phyloP scores from a whole-genome alignment of 2,888 invertebrate genomes.

The Hololepta plana region DNA sequence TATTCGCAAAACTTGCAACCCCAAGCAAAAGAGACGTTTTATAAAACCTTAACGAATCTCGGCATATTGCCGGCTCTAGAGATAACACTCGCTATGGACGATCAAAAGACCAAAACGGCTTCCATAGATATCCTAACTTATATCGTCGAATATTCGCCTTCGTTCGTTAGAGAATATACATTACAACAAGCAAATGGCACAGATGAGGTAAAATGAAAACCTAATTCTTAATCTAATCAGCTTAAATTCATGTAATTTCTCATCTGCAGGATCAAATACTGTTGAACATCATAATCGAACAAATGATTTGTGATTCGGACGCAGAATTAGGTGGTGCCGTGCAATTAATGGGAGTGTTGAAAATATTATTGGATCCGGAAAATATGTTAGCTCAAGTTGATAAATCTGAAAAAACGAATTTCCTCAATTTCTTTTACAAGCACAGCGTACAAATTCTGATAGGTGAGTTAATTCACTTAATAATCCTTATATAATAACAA shows the following conservation, averaged over 20 bases:
- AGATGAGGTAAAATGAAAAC: constrained; percentile 65
- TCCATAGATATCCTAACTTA: constrained; percentile 96
- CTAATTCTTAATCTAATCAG: too few relatives aligned
- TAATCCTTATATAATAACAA: neutral
- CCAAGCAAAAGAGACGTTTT: constrained; percentile 92
- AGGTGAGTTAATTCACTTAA: constrained; percentile 33
- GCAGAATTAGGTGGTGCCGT: constrained; percentile 95
- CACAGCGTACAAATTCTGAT: constrained; percentile 93
- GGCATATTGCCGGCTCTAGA: constrained; percentile 81
- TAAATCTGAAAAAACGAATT: constrained; percentile 95
- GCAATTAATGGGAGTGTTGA: constrained; percentile 86
- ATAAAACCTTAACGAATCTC: constrained; percentile 79
- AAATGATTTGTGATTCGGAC: constrained; percentile 93
- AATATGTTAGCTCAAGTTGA: constrained; percentile 90
- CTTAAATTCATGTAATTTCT: constrained; percentile 4
- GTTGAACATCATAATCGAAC: constrained; percentile 93
- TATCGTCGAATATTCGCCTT: constrained; percentile 96
- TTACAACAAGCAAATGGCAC: constrained; percentile 78
- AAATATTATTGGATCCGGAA: constrained; percentile 89
- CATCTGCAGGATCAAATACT: constrained; percentile 73
- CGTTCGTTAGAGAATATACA: constrained; percentile 92
- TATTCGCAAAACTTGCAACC: constrained; percentile 98
- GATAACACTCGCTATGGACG: constrained; percentile 79
- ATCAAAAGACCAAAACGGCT: constrained; percentile 86
- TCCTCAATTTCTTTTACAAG: constrained; percentile 96